A percentile compares a stretch with the other conserved stretches of the same genome.
phyloP scores from a whole-genome alignment of 2,888 invertebrate genomes.

The Teleogryllus oceanicus region DNA sequence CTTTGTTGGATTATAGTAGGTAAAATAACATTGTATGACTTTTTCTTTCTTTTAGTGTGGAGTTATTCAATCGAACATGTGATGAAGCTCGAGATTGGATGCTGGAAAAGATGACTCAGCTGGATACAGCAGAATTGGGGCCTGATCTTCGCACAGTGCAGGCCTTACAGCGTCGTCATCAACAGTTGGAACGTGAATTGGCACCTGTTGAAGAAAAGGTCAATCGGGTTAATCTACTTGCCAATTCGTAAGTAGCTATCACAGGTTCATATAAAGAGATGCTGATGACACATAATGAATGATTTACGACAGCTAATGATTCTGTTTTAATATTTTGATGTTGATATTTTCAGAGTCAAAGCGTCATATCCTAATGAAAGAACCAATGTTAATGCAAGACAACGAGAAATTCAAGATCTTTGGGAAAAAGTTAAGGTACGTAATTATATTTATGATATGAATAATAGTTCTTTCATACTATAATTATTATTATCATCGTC shows the following conservation, averaged over 20 bases:
- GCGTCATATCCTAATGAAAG: slow-evolving; percentile 88
- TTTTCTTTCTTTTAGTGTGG: slow-evolving; percentile 63
- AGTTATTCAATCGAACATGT: slow-evolving; percentile 91
- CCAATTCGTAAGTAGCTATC: slow-evolving; percentile 64
- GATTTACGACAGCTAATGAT: neutral
- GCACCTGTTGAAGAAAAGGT: slow-evolving; percentile 92
- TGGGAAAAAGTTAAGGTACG: slow-evolving; percentile 75
- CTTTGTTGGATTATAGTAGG: neutral
- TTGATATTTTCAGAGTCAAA: slow-evolving; percentile 63
- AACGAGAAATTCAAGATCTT: slow-evolving; percentile 78
- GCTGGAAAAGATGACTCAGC: slow-evolving; percentile 88
- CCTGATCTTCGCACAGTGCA: slow-evolving; percentile 87
- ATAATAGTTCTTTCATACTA: neutral
- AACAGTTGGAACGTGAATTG: slow-evolving; percentile 88
- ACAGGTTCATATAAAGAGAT: too few relatives aligned
- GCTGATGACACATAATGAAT: too few relatives aligned
- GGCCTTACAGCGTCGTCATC: slow-evolving; percentile 85
- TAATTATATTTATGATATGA: slow-evolving; percentile 19
- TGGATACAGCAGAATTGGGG: slow-evolving; percentile 73
- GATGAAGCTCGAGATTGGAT: slow-evolving; percentile 98
- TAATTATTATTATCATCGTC: too few relatives aligned
- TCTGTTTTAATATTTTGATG: slow-evolving; percentile 24
- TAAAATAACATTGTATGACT: neutral
- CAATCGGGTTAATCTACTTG: slow-evolving; percentile 75
- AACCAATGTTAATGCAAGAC: slow-evolving; percentile 77